A percentile compares a stretch with the other conserved stretches of the same genome.
These are phyloP conservation scores for Plebejus melissa DNA, from an alignment of 2,888 invertebrate genomes.

Conservation along the genomic window DNA sequence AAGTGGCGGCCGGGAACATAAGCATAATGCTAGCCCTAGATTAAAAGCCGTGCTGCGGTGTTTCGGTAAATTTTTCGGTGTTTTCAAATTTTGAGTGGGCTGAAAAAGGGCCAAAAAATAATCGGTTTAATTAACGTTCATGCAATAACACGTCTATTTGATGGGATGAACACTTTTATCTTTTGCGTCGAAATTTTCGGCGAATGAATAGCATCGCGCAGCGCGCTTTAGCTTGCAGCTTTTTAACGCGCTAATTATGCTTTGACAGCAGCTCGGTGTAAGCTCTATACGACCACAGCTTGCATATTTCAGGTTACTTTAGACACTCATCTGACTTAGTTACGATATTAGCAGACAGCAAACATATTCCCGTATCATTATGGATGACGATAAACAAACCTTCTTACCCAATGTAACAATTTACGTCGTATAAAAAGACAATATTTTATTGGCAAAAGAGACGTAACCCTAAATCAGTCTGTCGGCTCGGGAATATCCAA, in stretches of 20 bases:
- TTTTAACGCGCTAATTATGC: conserved; percentile 18
- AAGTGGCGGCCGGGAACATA: conserved; percentile 48
- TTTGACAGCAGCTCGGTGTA: background rate
- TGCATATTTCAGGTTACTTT: background rate
- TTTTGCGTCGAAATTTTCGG: conserved; percentile 6
- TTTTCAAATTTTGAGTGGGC: conserved; percentile 34
- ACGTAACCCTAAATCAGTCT: conserved; percentile 24
- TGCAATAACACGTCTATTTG: conserved; percentile 29
- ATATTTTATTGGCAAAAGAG: conserved; percentile 7
- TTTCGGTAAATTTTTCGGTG: conserved; percentile 40
- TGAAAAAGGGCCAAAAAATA: conserved; percentile 34
- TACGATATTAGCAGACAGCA: background rate
- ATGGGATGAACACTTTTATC: conserved; percentile 17
- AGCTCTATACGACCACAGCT: background rate
- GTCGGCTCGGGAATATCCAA: conserved; percentile 29
- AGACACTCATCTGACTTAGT: background rate
- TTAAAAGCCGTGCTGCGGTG: conserved; percentile 39
- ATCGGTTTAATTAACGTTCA: conserved; percentile 34
- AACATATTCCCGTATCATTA: background rate
- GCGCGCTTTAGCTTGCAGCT: conserved; percentile 12
- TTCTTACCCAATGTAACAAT: background rate
- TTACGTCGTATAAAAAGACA: conserved; percentile 11
- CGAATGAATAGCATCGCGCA: conserved; percentile 9
- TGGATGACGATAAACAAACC: background rate
- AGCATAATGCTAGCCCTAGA: conserved; percentile 48